phyloP scores from a whole-genome alignment of 2,113 vertebrate genomes.

The Periophthalmodon schlosseri region DNA sequence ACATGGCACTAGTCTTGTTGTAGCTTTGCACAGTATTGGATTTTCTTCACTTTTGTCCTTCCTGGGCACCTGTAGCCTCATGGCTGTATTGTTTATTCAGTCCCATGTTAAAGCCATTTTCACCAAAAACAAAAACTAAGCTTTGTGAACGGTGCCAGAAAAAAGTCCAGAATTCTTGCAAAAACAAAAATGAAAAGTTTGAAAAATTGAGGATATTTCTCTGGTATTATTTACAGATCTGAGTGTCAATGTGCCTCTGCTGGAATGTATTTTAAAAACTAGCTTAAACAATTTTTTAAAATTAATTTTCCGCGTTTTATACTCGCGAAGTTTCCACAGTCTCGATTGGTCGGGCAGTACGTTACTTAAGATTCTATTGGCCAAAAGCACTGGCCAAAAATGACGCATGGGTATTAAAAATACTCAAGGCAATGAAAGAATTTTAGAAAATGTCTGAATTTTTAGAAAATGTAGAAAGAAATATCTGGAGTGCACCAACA shows the following conservation, averaged over 20 bases:
- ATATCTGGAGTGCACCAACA: slow-evolving; percentile 1
- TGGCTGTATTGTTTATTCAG: slow-evolving; percentile 52
- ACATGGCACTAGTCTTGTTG: slow-evolving; percentile 65
- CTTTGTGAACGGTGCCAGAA: slow-evolving; percentile 23
- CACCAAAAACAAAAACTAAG: slow-evolving; percentile 19
- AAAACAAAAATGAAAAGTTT: neutral
- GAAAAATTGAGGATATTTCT: slow-evolving; percentile 19
- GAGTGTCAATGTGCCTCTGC: slow-evolving; percentile 42
- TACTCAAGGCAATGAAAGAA: slow-evolving; percentile 8
- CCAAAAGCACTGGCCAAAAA: slow-evolving; percentile 57
- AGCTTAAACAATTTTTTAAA: neutral
- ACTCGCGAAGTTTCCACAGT: slow-evolving; percentile 61
- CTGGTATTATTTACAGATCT: slow-evolving; percentile 49
- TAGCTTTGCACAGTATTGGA: slow-evolving; percentile 68
- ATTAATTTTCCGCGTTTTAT: slow-evolving; percentile 30
- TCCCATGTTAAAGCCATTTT: slow-evolving; percentile 29
- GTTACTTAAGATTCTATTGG: slow-evolving; percentile 53
- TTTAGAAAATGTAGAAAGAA: slow-evolving; percentile 6
- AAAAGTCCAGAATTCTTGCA: slow-evolving; percentile 26
- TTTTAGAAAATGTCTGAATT: slow-evolving; percentile 1
- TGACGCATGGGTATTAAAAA: neutral
- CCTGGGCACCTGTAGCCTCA: slow-evolving; percentile 49
- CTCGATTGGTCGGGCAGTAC: slow-evolving; percentile 70
- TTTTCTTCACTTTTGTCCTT: slow-evolving; percentile 24
- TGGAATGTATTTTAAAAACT: slow-evolving; percentile 71